These are phyloP conservation scores for Loxodonta africana DNA, from an alignment of 2,113 vertebrate species.

Conservation along the genomic window DNA sequence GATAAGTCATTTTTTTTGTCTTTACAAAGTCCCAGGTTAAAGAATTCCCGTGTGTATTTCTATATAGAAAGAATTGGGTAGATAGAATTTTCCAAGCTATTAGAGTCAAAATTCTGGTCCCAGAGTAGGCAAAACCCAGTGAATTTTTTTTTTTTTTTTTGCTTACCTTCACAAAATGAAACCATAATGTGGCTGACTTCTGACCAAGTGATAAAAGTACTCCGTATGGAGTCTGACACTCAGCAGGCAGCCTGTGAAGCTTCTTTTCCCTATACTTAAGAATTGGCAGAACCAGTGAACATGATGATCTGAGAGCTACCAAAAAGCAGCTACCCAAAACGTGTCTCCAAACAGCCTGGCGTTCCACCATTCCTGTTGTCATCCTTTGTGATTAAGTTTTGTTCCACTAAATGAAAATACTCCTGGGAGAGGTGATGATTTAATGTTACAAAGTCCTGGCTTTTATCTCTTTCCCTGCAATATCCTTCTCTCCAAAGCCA, in stretches of 20 bases:
- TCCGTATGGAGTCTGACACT: not conserved
- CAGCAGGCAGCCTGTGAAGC: not conserved
- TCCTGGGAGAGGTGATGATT: not conserved
- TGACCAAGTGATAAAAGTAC: not conserved
- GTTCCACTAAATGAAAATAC: not conserved
- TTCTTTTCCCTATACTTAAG: not conserved
- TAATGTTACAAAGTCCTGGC: not conserved
- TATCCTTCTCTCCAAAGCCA: not conserved
- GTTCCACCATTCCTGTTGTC: not conserved
- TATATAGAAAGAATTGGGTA: not conserved
- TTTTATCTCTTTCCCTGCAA: not conserved
- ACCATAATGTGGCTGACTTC: not conserved
- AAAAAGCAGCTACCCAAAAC: not conserved
- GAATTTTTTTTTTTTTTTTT: not conserved
- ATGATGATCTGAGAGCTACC: not conserved
- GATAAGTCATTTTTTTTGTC: not conserved
- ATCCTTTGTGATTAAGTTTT: not conserved
- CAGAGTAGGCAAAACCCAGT: not conserved
- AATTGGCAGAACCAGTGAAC: not conserved
- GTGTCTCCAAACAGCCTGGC: not conserved
- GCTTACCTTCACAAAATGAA: not conserved
- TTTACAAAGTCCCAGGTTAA: not conserved
- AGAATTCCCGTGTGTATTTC: not conserved
- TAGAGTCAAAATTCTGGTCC: not conserved
- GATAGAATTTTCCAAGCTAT: not conserved